Base-by-base conservation (phyloP, 1,140 invertebrate genomes). In the Mya arenaria region DNA sequence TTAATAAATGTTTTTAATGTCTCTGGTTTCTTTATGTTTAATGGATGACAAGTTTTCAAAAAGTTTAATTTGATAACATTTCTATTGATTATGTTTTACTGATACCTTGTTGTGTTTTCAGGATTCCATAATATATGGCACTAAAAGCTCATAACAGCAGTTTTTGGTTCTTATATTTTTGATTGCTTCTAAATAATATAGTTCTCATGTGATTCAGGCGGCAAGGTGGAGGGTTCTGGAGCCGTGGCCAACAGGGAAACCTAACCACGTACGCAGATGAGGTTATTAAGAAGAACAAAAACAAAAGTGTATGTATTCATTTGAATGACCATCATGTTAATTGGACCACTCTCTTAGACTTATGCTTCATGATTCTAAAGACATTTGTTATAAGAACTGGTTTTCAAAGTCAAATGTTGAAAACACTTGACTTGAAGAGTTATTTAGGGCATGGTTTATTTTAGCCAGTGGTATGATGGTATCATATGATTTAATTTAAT, bases 141-240 rank as follows among this genome's bases (percentile, higher is more conserved):
- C n/a, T 48, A 15, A 15, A 48, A n/a, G 44, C 44, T n/a, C 44
- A 48, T 15, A 13, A 15, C 13, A 15, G 13, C n/a, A 48, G 13
- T 48, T 48, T 13, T 48, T 48, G 44, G 13, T 13, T 48, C n/a
- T 48, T 48, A 15, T 48, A 15, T 48, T 48, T 63, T 19, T 23
- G 19, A 63, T 63, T 25, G 17, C 30, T 32, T 23, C 32, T 63
- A 2, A 19, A 23, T 25, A 55, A 28, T 32, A 48, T 72, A 44
- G 41, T 80, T 4, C n/a, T n/a, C n/a, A n/a, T n/a, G n/a, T 68
- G 74, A 82, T 78, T 10, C 80, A 92, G 91, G 72, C 79, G 82
- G 48, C 85, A 89, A 78, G 89, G 90, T 8, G 91, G 91, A 15
- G 89, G 89, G 3, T 90, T 89, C 73, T 92, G 92, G 92, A 87